Percentiles rank a stretch among this genome's conserved stretches.
Conservation (phyloP, 2,113 vertebrate species). For the Astur gentilis region DNA sequence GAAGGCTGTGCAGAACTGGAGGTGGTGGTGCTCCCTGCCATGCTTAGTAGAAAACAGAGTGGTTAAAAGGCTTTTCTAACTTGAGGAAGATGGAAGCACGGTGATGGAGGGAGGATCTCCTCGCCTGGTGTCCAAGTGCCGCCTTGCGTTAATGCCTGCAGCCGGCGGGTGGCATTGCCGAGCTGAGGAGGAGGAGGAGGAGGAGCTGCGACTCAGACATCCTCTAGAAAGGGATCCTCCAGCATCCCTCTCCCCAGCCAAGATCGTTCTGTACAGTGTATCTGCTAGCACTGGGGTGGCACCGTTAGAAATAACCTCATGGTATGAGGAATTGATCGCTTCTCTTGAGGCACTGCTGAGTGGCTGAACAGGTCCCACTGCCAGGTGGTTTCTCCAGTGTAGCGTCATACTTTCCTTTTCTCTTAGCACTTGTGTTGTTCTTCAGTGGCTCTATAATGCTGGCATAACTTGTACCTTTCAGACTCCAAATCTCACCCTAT, state of each 20-base stretch:
- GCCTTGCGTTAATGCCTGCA: neutral
- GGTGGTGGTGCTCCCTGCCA: neutral
- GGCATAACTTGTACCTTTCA: neutral
- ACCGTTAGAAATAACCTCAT: neutral
- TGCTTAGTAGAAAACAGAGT: neutral
- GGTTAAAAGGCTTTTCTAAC: neutral
- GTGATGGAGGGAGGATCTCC: rapidly evolving
- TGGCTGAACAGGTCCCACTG: neutral
- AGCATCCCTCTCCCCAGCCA: neutral
- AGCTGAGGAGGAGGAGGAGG: neutral
- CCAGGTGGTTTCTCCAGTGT: neutral
- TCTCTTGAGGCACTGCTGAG: neutral
- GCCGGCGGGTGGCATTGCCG: neutral
- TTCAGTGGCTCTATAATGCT: neutral
- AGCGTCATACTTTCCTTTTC: neutral
- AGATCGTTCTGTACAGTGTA: rapidly evolving
- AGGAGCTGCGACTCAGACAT: rapidly evolving
- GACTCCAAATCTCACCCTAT: neutral
- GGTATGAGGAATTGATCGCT: rapidly evolving
- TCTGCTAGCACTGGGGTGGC: neutral
- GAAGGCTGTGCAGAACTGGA: neutral
- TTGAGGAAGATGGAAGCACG: rapidly evolving
- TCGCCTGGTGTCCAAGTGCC: rapidly evolving
- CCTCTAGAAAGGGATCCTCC: neutral
- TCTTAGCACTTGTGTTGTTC: neutral